Conservation (phyloP, 2,113 vertebrate species). For the Acrocephalus arundinaceus region DNA sequence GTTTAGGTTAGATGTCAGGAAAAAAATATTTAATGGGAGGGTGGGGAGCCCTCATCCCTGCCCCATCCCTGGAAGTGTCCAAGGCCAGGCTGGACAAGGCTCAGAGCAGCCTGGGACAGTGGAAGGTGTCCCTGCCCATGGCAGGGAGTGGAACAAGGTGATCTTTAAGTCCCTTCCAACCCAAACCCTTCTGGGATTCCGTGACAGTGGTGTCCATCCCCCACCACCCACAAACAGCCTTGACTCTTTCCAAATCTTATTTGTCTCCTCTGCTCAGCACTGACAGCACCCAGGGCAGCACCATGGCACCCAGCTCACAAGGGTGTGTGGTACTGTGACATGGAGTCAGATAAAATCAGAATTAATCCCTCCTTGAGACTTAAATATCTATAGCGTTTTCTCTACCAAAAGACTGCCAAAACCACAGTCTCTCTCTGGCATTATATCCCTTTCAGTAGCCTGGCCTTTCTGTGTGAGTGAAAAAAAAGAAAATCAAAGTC, state of each 20-base stretch:
- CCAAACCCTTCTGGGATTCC: neutral
- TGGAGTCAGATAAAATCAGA: neutral
- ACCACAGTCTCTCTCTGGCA: neutral
- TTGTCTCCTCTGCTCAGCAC: neutral
- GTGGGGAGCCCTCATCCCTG: neutral
- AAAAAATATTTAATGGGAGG: neutral
- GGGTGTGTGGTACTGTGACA: neutral
- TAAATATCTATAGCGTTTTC: neutral
- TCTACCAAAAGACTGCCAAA: neutral
- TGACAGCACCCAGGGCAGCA: neutral
- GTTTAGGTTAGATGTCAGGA: neutral
- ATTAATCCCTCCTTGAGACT: neutral
- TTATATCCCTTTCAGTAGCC: neutral
- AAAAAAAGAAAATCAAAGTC: neutral
- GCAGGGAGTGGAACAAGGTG: accelerated
- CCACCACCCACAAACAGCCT: too few relatives aligned
- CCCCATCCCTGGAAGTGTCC: neutral
- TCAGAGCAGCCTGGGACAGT: accelerated
- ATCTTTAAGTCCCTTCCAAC: neutral
- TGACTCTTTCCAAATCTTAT: neutral
- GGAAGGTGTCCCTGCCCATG: neutral
- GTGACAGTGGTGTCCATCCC: neutral
- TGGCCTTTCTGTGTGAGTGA: neutral
- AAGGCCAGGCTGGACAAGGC: neutral
- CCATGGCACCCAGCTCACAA: neutral